Percentiles rank a stretch among this genome's conserved stretches.
Conservation (phyloP, 2,113 vertebrate species). For the Panurus biarmicus region DNA sequence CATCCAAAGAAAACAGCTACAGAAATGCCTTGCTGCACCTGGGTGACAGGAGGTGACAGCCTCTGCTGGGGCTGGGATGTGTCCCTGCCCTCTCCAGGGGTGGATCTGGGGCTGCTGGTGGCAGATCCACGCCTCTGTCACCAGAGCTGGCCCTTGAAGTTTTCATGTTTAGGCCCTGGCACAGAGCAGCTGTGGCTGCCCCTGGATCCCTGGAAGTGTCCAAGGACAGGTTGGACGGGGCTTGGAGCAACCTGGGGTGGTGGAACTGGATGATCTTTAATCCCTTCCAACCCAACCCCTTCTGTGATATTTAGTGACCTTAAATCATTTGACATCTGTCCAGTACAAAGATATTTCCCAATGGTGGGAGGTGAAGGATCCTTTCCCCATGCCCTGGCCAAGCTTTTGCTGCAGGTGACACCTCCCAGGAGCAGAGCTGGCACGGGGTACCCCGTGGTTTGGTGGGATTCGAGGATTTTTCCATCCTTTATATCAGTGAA, state of each 20-base stretch:
- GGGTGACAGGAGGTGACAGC: not conserved
- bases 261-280: too few relatives aligned
- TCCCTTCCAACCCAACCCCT: not conserved
- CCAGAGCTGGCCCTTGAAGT: accelerated
- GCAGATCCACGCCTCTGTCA: accelerated
- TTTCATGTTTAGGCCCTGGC: accelerated
- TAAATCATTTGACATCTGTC: accelerated
- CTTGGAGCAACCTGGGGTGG: not conserved
- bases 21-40: not conserved
- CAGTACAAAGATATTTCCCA: accelerated
- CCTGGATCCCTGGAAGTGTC: not conserved
- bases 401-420: not conserved
- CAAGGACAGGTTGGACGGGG: accelerated
- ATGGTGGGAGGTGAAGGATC: not conserved
- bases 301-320: not conserved
- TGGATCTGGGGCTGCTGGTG: not conserved
- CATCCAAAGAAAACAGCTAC: accelerated
- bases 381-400: accelerated
- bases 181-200: not conserved
- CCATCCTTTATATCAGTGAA: not conserved
- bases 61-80: not conserved
- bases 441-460: accelerated
- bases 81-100: not conserved
- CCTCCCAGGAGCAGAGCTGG: not conserved
- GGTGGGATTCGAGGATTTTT: not conserved